Evolutionary conservation across 2,113 vertebrate species (phyloP).

Genomic region (Nycticryphes semicollaris): DNA sequence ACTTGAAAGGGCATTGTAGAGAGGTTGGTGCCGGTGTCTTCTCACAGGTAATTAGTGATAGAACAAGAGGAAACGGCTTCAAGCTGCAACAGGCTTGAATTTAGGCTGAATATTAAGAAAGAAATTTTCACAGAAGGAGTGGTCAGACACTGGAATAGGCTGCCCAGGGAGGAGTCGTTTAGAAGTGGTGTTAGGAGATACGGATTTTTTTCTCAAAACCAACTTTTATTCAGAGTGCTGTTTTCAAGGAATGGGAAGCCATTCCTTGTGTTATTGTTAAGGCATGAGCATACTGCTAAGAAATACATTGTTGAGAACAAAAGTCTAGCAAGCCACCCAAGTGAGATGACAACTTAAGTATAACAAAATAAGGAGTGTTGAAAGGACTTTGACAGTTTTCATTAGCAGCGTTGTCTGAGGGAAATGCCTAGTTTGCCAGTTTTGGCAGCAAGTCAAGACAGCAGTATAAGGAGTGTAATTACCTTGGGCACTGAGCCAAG

Average conservation of each 20-base stretch:
- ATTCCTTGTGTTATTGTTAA: background rate
- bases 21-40: too few species aligned
- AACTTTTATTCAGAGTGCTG: background rate
- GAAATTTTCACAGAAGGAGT: too few species aligned
- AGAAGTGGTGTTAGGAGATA: too few species aligned
- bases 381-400: constrained; percentile 54
- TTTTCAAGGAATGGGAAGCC: background rate
- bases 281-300: background rate
- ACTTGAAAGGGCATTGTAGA: too few species aligned
- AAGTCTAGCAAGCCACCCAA: constrained; percentile 17
- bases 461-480: constrained; percentile 18
- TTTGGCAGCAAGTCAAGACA: constrained; percentile 22
- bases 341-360: constrained; percentile 49
- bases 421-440: constrained; percentile 31
- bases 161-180: too few species aligned
- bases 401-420: constrained; percentile 32
- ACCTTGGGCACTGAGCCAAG: constrained; percentile 30
- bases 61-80: too few species aligned
- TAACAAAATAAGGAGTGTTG: constrained; percentile 44
- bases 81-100: too few species aligned
- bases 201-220: too few species aligned
- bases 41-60: too few species aligned
- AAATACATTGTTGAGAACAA: background rate
- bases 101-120: too few species aligned
- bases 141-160: too few species aligned